These are phyloP conservation scores for Eubasilissa splendida DNA, from an alignment of 2,888 invertebrate genomes.

Conservation along the genomic window DNA sequence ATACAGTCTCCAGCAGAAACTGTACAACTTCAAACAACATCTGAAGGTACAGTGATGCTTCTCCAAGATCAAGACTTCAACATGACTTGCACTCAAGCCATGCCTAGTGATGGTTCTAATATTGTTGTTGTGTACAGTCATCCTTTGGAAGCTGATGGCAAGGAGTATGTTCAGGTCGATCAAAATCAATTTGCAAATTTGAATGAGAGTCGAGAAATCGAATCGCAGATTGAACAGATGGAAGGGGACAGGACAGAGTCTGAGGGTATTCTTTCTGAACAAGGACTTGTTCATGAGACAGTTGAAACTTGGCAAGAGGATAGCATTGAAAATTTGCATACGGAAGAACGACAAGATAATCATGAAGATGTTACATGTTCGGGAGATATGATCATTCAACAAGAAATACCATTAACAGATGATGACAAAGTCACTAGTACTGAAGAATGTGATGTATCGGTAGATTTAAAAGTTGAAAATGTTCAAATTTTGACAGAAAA, in stretches of 20 bases:
- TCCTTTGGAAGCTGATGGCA: constrained; percentile 72
- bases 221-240: constrained; percentile 56
- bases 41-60: constrained; percentile 76
- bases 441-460: not conserved
- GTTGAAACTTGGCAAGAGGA: constrained; percentile 57
- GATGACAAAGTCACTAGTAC: constrained; percentile 20
- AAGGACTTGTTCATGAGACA: constrained; percentile 55
- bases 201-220: constrained; percentile 52
- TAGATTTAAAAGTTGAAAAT: constrained; percentile 20
- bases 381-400: constrained; percentile 55
- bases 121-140: constrained; percentile 78
- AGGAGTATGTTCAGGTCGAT: constrained; percentile 67
- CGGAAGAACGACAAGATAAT: constrained; percentile 24
- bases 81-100: constrained; percentile 70
- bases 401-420: constrained; percentile 38
- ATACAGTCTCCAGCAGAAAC: constrained; percentile 58
- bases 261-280: constrained; percentile 50
- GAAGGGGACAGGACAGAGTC: constrained; percentile 49
- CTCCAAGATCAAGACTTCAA: constrained; percentile 75
- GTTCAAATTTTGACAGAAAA: constrained; percentile 20
- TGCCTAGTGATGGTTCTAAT: constrained; percentile 72
- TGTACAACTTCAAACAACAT: constrained; percentile 69
- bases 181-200: constrained; percentile 36
- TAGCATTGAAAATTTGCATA: constrained; percentile 33
- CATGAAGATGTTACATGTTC: constrained; percentile 60